Evolutionary conservation across 92 coral and sea anemone genomes (phyloP).

Genomic region (Micromussa lordhowensis): DNA sequence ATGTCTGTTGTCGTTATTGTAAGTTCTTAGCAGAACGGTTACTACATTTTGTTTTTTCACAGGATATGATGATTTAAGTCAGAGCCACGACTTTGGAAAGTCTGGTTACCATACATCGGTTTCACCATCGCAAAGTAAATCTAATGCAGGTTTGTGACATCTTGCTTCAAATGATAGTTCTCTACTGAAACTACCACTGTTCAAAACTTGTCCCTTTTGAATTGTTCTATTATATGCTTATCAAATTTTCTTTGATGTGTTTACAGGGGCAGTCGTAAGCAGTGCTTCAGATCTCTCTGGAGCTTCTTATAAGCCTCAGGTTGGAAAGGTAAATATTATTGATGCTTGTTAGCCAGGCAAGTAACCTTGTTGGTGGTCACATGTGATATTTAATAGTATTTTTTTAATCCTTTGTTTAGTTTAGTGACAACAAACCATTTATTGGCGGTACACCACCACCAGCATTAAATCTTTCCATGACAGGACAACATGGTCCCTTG

Average conservation of each 20-base stretch:
- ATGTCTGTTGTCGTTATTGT: too few relatives aligned
- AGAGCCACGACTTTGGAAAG: slow-evolving; percentile 82
- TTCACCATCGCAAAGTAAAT: slow-evolving; percentile 85
- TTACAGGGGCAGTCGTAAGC: slow-evolving; percentile 69
- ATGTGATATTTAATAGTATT: neutral
- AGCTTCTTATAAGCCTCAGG: slow-evolving; percentile 76
- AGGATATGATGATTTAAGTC: slow-evolving; percentile 89
- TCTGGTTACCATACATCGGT: slow-evolving; percentile 84
- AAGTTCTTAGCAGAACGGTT: neutral
- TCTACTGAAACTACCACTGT: neutral
- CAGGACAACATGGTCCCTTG: slow-evolving; percentile 88
- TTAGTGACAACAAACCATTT: slow-evolving; percentile 81
- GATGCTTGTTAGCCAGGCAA: too few relatives aligned
- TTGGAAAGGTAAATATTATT: slow-evolving; percentile 55
- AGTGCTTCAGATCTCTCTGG: slow-evolving; percentile 84
- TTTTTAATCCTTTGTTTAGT: slow-evolving; percentile 42
- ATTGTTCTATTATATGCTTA: neutral
- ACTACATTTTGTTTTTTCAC: neutral
- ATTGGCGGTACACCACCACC: slow-evolving; percentile 96
- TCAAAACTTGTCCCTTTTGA: neutral
- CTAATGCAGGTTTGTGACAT: slow-evolving; percentile 70
- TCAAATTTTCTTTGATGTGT: neutral
- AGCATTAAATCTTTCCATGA: slow-evolving; percentile 79
- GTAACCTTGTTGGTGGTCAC: neutral
- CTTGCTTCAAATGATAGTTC: neutral